Percentiles rank a stretch among this genome's conserved stretches.
Conservation (phyloP, 2,113 vertebrate genomes). For the Sterna hirundo region DNA sequence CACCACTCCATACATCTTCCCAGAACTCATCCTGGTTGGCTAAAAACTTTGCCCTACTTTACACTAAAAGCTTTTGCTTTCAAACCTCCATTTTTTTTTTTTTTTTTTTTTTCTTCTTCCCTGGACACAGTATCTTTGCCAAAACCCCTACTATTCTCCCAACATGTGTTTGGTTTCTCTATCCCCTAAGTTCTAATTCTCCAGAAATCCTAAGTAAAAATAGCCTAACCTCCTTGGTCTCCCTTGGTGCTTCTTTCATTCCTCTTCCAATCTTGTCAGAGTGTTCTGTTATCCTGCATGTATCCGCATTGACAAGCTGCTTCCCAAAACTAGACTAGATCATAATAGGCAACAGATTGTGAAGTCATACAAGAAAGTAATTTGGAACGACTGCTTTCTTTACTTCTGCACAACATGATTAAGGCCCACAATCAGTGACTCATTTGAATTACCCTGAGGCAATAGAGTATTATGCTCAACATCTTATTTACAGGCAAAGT, state of each 20-base stretch:
- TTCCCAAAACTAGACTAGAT: neutral
- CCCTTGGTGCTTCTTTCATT: neutral
- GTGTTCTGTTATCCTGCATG: neutral
- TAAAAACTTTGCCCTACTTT: neutral
- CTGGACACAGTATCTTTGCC: neutral
- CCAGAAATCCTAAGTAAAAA: neutral
- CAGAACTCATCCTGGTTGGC: neutral
- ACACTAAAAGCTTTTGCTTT: neutral
- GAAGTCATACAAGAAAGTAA: neutral
- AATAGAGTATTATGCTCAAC: neutral
- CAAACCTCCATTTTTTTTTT: neutral
- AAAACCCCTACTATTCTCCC: neutral
- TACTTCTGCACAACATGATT: neutral
- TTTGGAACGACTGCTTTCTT: neutral
- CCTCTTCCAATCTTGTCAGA: neutral
- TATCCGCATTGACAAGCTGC: neutral
- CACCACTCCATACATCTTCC: neutral
- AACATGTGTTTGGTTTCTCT: neutral
- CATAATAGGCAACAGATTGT: slow-evolving; percentile 21
- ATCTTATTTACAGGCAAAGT: neutral
- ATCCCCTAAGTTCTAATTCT: neutral
- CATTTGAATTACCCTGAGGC: slow-evolving; percentile 11
- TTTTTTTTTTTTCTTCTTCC: fast-evolving
- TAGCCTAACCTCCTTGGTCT: neutral
- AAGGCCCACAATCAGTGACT: neutral